phyloP scores from a whole-genome alignment of 2,888 invertebrate species.

The Eristalis intricaria region DNA sequence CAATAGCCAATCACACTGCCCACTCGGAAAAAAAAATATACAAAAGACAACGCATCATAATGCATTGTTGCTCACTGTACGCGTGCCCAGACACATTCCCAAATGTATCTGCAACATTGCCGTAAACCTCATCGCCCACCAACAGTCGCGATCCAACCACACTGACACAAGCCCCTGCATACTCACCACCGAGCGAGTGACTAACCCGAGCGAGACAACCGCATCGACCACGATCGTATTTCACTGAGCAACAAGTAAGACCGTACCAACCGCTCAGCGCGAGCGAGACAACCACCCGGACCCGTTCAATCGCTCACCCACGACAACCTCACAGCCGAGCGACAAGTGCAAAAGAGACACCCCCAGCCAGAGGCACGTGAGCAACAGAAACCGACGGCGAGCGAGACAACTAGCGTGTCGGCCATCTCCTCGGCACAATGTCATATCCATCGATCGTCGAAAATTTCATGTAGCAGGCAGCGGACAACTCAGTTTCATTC shows the following conservation, averaged over 20 bases:
- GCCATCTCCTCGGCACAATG: slow-evolving; percentile 12
- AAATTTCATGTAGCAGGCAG: slow-evolving; percentile 26
- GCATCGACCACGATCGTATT: slow-evolving; percentile 52
- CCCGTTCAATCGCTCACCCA: slow-evolving; percentile 55
- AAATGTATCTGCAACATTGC: slow-evolving; percentile 52
- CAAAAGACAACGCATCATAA: slow-evolving; percentile 64
- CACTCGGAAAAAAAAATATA: slow-evolving; percentile 9
- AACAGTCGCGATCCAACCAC: slow-evolving; percentile 7
- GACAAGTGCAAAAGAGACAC: slow-evolving; percentile 34
- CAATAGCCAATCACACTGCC: not conserved
- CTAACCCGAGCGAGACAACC: slow-evolving; percentile 46
- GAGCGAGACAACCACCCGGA: slow-evolving; percentile 27
- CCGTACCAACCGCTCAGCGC: not conserved
- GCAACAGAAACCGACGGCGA: slow-evolving; percentile 14
- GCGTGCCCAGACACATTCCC: not conserved
- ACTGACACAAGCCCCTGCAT: not conserved
- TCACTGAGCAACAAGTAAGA: slow-evolving; percentile 64
- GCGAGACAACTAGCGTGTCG: slow-evolving; percentile 42
- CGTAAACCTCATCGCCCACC: slow-evolving; percentile 45
- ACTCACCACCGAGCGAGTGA: not conserved
- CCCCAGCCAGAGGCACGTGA: not conserved
- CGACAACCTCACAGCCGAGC: slow-evolving; percentile 27
- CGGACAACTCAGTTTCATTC: slow-evolving; percentile 61
- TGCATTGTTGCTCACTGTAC: slow-evolving; percentile 24
- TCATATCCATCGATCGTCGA: slow-evolving; percentile 28